Base-by-base conservation (phyloP, 2,113 vertebrate genomes). In the Gopherus flavomarginatus region DNA sequence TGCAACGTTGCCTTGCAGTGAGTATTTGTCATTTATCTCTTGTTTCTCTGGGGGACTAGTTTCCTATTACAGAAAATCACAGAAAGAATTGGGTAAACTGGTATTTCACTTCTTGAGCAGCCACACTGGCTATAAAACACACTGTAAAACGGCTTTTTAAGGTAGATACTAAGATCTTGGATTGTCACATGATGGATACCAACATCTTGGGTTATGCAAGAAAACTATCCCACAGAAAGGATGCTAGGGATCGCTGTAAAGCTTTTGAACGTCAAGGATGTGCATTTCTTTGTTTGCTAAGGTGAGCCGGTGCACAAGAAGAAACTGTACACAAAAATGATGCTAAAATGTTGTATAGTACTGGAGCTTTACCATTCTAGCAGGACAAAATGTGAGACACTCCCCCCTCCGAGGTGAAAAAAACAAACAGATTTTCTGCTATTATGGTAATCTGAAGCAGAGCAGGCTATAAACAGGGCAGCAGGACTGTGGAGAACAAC, bases 261-360 rank as follows among this genome's bases (percentile, higher is more conserved):
- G 35, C 90, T 69, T 77, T 44, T 94, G 80, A 95, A 87, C 92
- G 90, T 93, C 92, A 95, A 0, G 82, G 87, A 89, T 88, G 85
- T 79, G 75, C 90, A 91, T 52, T 88, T 95, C 95, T 95, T 91
- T 91, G 81, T 96, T 93, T 97, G 93, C 90, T 89, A 87, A 97
- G 96, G 92, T 96, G 96, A 97, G 93, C 85, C 80, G 82, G 85
- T 88, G 89, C 62, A 72, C 26, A 81, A 90, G 81, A 65, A 75
- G 93, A 75, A 95, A 57, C 11, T 65, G 83, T 91, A 95, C 81
- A 86, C 91, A 95, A 90, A 90, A 92, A 95, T 94, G 93, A 86
- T 5, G 92, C 78, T 95, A 72, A 95, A 94, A 86, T 62, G 78
- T 56, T 49, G 87, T 87, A 77, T n/a, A 54, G n/a, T 7, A 0